Evolutionary conservation across 2,797 vertebrate species (phyloP).

Genomic region (Leucoraja ocellata): DNA sequence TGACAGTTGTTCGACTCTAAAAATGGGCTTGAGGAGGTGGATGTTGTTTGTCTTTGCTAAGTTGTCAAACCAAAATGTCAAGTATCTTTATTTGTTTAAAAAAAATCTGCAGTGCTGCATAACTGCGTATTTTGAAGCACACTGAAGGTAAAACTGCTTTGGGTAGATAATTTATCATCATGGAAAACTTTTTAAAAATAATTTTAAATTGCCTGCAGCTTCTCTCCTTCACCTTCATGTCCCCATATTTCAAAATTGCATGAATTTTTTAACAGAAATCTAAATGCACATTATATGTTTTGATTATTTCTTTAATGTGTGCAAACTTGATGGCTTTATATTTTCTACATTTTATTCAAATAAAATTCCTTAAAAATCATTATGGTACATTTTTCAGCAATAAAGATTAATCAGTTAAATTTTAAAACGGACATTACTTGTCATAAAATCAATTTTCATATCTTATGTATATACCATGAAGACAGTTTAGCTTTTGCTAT

Average conservation of each 20-base stretch:
- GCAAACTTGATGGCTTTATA: not conserved
- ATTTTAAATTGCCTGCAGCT: not conserved
- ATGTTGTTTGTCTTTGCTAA: not conserved
- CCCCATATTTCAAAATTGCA: not conserved
- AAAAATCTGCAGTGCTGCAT: not conserved
- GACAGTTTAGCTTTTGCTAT: no score
- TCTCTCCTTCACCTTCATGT: not conserved
- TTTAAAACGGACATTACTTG: no score
- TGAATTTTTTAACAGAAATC: not conserved
- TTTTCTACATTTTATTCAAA: not conserved
- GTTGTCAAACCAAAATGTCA: conserved; percentile 10
- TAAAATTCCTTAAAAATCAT: not conserved
- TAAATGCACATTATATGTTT: not conserved
- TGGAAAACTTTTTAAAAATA: not conserved
- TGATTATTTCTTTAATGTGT: not conserved
- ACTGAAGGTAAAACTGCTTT: conserved; percentile 13
- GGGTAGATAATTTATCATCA: not conserved
- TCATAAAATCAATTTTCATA: no score
- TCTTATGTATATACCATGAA: no score
- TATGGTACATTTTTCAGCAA: not conserved
- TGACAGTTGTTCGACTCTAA: conserved; percentile 13
- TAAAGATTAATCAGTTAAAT: not conserved
- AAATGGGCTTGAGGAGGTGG: conserved; percentile 12
- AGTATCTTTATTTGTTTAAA: not conserved
- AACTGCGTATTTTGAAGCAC: not conserved